Conservation (phyloP, 2,797 vertebrate genomes). For the Podarcis lilfordi region DNA sequence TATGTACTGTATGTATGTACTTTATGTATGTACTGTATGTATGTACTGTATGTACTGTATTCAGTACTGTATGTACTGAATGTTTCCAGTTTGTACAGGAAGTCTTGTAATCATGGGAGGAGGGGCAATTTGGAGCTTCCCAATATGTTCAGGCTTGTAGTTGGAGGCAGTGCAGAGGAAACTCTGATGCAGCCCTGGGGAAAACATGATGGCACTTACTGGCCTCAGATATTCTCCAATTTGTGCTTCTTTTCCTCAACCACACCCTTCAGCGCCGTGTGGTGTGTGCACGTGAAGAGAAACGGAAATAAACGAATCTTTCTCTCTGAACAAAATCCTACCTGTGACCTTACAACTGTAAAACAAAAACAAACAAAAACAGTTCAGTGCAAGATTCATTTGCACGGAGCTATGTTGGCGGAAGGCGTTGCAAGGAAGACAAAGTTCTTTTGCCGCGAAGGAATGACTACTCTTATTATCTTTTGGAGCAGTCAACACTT, state of each 20-base stretch:
- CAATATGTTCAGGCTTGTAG: conserved; percentile 8
- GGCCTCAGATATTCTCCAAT: conserved; percentile 7
- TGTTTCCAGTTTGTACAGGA: not conserved
- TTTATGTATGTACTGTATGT: too few species aligned
- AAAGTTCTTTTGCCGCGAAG: not conserved
- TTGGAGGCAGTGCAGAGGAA: not conserved
- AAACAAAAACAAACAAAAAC: conserved; percentile 21
- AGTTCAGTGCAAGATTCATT: conserved; percentile 39
- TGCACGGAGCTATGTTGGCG: not conserved
- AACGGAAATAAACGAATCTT: not conserved
- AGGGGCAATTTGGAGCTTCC: not conserved
- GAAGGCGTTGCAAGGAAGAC: not conserved
- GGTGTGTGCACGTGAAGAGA: not conserved
- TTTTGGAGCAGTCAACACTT: not conserved
- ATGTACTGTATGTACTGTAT: too few species aligned
- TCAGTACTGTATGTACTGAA: too few species aligned
- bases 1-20: too few species aligned
- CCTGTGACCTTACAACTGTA: not conserved
- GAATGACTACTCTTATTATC: not conserved
- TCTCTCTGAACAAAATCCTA: conserved; percentile 47
- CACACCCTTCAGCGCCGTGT: conserved; percentile 45
- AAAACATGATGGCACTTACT: not conserved
- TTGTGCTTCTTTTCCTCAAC: not conserved
- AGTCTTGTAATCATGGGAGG: not conserved
- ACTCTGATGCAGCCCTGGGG: not conserved